Evolutionary conservation across 30 jellyfish, hydroid and myxozoan species (phyloP), one percentile per base, ranked within the genome.

Genomic region (Pelagia noctiluca): DNA sequence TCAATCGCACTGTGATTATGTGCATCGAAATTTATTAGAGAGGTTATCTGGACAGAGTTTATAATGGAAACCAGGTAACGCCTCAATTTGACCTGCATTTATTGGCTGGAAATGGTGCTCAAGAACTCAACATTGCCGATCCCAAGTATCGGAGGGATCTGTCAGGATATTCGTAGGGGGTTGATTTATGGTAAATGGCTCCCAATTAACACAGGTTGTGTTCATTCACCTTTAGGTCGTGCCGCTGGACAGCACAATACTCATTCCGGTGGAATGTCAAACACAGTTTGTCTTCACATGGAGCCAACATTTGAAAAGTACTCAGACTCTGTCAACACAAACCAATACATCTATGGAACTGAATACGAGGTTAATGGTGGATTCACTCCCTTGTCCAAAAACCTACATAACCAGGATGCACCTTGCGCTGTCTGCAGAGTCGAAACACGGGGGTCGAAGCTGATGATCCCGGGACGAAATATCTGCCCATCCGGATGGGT

Each of bases 211-310:
- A n/a, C n/a, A n/a, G n/a, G n/a, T n/a, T n/a, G n/a, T n/a, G n/a
- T n/a, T n/a, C n/a, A 29, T 21, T 63, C 30, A 22, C 21, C 36
- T 71, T 18, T 35, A 93, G 99, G 99, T 26, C 34, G 62, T 68
- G 86, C 93, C 7, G 99, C 95, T 2, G 90, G 92, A 3, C 93
- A 97, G 38, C 35, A 35, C 30, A 94, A 88, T 80, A 63, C 42
- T 1, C 90, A 88, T 35, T 72, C 89, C 32, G 99, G 99, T 2
- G 99, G 99, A 1, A 97, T 97, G 67, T 88, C 99, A 61, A 93
- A 93, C 63, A 89, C 94, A 46, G 50, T 93, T 19, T 93, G 99
- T 80, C 63, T 93, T 13, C 99, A 97, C 48, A 63, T 30, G 47
- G 28, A 49, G 19, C 96, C 99, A 26, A 78, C 75, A 2, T 79